Evolutionary conservation across 2,797 vertebrate genomes (phyloP).

Genomic region (Phalloptychus januarius): DNA sequence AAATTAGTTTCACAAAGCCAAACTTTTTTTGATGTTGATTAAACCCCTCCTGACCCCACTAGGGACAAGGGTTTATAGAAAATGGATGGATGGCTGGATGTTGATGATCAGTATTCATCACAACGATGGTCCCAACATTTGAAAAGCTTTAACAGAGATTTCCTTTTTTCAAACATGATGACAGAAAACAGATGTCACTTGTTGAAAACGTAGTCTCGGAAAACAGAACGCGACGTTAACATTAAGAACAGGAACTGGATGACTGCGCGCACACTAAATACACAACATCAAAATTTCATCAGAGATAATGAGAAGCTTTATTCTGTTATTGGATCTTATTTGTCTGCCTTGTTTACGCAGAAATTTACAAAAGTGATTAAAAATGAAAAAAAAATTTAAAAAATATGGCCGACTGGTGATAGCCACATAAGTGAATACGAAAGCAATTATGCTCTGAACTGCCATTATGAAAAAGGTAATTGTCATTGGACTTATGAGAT

Average conservation of each 20-base stretch:
- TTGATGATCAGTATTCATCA: neutral
- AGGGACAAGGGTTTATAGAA: too few relatives aligned
- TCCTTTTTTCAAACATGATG: neutral
- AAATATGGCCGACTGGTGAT: neutral
- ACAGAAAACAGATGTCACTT: neutral
- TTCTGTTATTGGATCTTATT: neutral
- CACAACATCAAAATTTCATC: neutral
- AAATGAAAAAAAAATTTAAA: neutral
- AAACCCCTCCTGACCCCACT: too few relatives aligned
- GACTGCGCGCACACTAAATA: neutral
- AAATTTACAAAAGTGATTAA: neutral
- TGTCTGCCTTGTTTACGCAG: neutral
- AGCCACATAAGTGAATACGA: constrained; percentile 5
- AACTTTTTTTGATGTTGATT: too few relatives aligned
- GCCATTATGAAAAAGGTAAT: constrained; percentile 32
- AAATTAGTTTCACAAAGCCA: neutral
- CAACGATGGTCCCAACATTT: neutral
- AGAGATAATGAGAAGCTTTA: neutral
- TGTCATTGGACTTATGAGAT: constrained; percentile 21
- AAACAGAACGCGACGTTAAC: neutral
- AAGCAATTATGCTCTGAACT: constrained; percentile 22
- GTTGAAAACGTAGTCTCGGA: neutral
- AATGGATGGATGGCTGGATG: too few relatives aligned
- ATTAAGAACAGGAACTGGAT: neutral
- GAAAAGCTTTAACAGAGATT: neutral